These are phyloP conservation scores for Sternotherus odoratus DNA, from an alignment of 2,797 vertebrate species.

Conservation along the genomic window DNA sequence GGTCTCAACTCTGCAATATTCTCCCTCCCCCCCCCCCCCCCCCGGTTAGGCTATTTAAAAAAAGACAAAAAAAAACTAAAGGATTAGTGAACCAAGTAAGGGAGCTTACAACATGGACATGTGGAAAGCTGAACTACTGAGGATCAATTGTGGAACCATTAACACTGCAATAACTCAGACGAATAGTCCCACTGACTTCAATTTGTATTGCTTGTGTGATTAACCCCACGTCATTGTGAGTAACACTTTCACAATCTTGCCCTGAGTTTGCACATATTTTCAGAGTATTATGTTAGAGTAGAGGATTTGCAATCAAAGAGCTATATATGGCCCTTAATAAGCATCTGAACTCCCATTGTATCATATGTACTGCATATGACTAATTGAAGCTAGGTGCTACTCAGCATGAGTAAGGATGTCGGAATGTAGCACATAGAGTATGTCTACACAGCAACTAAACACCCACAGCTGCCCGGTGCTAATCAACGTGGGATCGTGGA, in stretches of 20 bases:
- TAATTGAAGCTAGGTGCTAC: background rate
- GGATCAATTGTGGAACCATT: background rate
- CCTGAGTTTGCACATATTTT: background rate
- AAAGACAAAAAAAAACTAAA: too few species aligned
- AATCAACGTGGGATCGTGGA: background rate
- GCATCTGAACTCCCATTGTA: background rate
- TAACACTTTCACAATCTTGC: accelerated
- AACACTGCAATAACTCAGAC: background rate
- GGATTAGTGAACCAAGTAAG: slow-evolving; percentile 3
- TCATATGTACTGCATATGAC: background rate
- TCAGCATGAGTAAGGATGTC: background rate
- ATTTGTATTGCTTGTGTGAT: background rate
- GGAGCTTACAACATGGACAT: background rate
- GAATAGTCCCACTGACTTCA: background rate
- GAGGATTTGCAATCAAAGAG: background rate
- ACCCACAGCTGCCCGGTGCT: background rate
- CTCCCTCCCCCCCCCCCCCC: too few species aligned
- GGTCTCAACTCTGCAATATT: slow-evolving; percentile 5
- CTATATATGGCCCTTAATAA: background rate
- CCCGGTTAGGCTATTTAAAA: too few species aligned
- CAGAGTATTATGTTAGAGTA: background rate
- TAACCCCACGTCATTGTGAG: accelerated
- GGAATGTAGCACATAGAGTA: background rate
- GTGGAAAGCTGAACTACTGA: background rate
- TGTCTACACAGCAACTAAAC: background rate